These are phyloP conservation scores for Tachina lurida DNA, from an alignment of 2,888 invertebrate species.

Conservation along the genomic window DNA sequence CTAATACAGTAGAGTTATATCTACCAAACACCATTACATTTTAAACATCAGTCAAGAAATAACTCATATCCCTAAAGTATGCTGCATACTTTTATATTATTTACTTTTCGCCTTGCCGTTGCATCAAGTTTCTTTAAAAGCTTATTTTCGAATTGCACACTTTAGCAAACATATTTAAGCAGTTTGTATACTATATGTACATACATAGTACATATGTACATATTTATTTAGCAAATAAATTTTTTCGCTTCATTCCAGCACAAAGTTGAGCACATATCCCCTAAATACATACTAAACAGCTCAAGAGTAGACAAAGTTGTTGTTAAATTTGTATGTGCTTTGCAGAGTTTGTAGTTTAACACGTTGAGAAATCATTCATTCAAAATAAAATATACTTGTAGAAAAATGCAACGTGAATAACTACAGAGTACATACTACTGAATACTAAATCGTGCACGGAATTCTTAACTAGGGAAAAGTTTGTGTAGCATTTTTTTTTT, in stretches of 20 bases:
- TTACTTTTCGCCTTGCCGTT: conserved; percentile 33
- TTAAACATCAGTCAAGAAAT: conserved; percentile 3
- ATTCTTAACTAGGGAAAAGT: conserved; percentile 15
- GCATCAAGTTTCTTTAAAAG: conserved; percentile 32
- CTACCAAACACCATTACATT: background rate
- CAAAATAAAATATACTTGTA: background rate
- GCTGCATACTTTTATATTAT: conserved; percentile 10
- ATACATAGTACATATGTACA: background rate
- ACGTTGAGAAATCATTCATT: conserved; percentile 38
- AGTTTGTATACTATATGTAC: background rate
- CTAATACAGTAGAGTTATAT: too few relatives aligned
- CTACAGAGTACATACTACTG: conserved; percentile 16
- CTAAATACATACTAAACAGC: conserved; percentile 27
- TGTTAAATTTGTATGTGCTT: conserved; percentile 9
- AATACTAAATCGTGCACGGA: conserved; percentile 29
- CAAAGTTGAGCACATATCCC: background rate
- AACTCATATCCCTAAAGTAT: conserved; percentile 41
- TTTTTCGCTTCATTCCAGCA: background rate
- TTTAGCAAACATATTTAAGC: conserved; percentile 30
- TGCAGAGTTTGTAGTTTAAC: conserved; percentile 27
- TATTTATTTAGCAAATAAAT: conserved; percentile 47
- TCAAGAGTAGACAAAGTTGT: conserved; percentile 9
- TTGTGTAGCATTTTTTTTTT: background rate
- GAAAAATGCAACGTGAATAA: conserved; percentile 19
- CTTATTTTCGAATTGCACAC: background rate